Base-by-base conservation (phyloP, 2,888 invertebrate genomes). In the Himalopsyche tibetana region DNA sequence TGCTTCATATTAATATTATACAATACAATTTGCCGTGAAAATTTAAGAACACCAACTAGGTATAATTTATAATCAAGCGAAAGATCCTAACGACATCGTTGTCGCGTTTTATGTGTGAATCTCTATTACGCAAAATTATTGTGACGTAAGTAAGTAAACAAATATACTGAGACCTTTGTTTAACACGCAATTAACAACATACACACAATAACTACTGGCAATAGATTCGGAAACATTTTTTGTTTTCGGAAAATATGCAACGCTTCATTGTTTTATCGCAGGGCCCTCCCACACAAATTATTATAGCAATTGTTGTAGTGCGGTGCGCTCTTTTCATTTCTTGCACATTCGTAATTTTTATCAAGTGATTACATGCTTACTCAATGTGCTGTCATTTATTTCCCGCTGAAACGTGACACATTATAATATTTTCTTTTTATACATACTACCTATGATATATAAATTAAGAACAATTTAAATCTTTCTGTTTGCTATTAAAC, bases 41-140 rank as follows among this genome's bases (percentile, higher is more conserved):
- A 63, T 28, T 63, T 19, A 63, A 63, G 28, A n/a, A 19, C 6
- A 63, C 63, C 63, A 11, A 19, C 63, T 28, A n/a, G 19, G 19
- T 19, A 19, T 63, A 19, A 63, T 51, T 51, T 51, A 51, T 51
- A 51, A 51, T 51, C 15, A 51, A 51, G 51, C 15, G 51, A 51
- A 63, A n/a, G 19, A 63, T 63, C 2, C 63, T 63, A 63, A 63
- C 63, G 63, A 63, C 63, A 63, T 19, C 63, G 63, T 63, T 11
- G 28, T 63, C 63, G 63, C 63, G 28, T 19, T 63, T 63, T 63
- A 63, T 63, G 63, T 63, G 63, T 63, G 63, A 63, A 63, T 63
- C 63, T 63, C 6, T 63, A 63, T 63, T 63, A 63, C 63, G 63
- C 63, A 63, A 63, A 63, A 63, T 19, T 63, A 19, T 63, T 63